Percentiles rank a stretch among this genome's conserved stretches.
Evolutionary conservation across 2,113 vertebrate species (phyloP).

Genomic region (Typhlomys cinereus): DNA sequence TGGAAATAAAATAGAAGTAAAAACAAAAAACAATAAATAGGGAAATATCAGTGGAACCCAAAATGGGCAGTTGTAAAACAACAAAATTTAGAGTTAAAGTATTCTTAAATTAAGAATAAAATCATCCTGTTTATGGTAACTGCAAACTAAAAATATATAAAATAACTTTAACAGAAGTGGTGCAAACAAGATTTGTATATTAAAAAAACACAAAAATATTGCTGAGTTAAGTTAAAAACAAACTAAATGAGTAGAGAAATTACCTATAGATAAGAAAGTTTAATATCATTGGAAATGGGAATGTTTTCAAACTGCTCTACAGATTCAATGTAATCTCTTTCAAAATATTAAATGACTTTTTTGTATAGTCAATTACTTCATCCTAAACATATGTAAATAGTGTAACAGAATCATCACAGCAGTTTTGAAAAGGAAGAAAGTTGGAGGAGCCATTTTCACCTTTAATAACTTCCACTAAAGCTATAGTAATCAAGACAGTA

Average conservation of each 20-base stretch:
- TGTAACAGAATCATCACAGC: background rate
- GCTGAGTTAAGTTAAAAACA: constrained; percentile 13
- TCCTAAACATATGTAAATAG: background rate
- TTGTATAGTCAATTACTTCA: background rate
- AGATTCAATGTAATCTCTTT: background rate
- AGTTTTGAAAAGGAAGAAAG: background rate
- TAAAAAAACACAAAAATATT: constrained; percentile 31
- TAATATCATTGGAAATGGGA: background rate
- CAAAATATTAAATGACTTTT: constrained; percentile 15
- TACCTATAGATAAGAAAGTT: background rate
- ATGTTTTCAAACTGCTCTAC: background rate
- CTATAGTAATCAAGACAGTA: background rate
- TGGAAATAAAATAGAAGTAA: constrained; percentile 21
- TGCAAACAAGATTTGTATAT: background rate
- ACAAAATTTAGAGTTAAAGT: constrained; percentile 1
- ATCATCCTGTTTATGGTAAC: background rate
- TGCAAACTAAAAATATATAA: constrained; percentile 45
- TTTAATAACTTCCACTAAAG: too few relatives aligned
- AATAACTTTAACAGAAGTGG: background rate
- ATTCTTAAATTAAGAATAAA: background rate
- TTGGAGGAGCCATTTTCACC: background rate
- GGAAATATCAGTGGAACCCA: background rate
- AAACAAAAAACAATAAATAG: constrained; percentile 20
- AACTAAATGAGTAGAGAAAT: background rate
- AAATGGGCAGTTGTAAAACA: constrained; percentile 4